phyloP scores from a whole-genome alignment of 2,888 invertebrate species.

The Cryptosula pallasiana region DNA sequence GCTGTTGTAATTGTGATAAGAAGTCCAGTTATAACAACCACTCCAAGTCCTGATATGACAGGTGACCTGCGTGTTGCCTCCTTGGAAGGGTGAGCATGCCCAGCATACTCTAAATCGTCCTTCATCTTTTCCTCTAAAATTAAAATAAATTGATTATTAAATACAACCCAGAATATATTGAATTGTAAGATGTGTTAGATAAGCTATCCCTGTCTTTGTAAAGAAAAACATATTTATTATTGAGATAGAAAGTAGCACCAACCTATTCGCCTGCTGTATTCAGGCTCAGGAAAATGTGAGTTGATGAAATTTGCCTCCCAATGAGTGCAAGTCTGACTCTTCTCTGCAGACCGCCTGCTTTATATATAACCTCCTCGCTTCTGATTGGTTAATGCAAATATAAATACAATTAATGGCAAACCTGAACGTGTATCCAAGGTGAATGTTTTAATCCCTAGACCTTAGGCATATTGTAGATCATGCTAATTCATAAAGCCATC shows the following conservation, averaged over 20 bases:
- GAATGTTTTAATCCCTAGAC: background rate
- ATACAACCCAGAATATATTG: too few relatives aligned
- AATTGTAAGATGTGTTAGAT: too few relatives aligned
- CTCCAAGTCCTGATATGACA: constrained; percentile 19
- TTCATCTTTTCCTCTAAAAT: constrained; percentile 11
- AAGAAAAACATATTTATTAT: too few relatives aligned
- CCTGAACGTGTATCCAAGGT: background rate
- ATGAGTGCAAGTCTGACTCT: background rate
- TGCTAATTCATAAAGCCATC: background rate
- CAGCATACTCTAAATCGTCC: constrained; percentile 22
- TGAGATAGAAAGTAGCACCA: too few relatives aligned
- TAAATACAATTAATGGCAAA: too few relatives aligned
- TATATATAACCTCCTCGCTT: background rate
- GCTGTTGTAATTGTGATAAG: constrained; percentile 19
- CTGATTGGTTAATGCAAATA: background rate
- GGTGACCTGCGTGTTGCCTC: constrained; percentile 19
- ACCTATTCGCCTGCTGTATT: background rate
- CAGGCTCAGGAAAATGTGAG: background rate
- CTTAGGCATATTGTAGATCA: background rate
- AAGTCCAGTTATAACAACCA: constrained; percentile 9
- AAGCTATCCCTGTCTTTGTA: too few relatives aligned
- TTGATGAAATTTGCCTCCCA: background rate
- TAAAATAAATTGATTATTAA: too few relatives aligned
- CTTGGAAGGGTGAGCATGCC: constrained; percentile 11
- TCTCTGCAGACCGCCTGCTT: background rate